A percentile compares a stretch with the other conserved stretches of the same genome.
phyloP scores from a whole-genome alignment of 2,113 vertebrate species.

The Cyprinodon variegatus region DNA sequence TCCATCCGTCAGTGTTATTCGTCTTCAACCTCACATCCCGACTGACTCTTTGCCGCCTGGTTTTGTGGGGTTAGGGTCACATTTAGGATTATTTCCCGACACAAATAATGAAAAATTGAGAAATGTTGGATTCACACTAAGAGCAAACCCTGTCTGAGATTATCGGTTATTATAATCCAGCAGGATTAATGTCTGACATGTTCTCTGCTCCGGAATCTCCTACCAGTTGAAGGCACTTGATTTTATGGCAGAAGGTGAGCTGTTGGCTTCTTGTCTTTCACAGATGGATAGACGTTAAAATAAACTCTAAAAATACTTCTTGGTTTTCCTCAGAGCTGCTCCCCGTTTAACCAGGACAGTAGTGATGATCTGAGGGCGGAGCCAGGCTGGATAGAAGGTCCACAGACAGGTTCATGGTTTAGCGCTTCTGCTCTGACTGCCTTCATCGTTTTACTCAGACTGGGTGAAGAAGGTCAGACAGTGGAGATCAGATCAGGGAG shows the following conservation, averaged over 20 bases:
- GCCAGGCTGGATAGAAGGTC: background rate
- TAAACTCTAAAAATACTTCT: background rate
- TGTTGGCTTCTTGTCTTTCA: background rate
- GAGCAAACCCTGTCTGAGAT: background rate
- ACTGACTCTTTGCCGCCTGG: background rate
- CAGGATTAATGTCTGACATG: background rate
- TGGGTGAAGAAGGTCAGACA: background rate
- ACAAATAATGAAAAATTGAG: background rate
- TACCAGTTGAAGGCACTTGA: constrained; percentile 69
- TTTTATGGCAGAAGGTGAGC: constrained; percentile 51
- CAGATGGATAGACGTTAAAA: constrained; percentile 29
- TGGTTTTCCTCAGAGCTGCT: background rate
- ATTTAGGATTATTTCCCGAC: background rate
- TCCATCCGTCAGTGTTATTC: too few species aligned
- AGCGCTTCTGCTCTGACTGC: too few species aligned
- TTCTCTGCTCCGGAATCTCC: background rate
- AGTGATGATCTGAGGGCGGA: constrained; percentile 40
- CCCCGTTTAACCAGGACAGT: constrained; percentile 38
- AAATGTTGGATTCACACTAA: constrained; percentile 40
- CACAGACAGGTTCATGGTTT: background rate
- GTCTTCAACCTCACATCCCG: too few species aligned
- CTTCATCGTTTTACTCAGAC: too few species aligned
- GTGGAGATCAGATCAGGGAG: background rate
- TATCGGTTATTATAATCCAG: background rate
- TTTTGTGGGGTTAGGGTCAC: background rate